Base-by-base conservation (phyloP, 2,113 vertebrate species). In the Halichoerus grypus region DNA sequence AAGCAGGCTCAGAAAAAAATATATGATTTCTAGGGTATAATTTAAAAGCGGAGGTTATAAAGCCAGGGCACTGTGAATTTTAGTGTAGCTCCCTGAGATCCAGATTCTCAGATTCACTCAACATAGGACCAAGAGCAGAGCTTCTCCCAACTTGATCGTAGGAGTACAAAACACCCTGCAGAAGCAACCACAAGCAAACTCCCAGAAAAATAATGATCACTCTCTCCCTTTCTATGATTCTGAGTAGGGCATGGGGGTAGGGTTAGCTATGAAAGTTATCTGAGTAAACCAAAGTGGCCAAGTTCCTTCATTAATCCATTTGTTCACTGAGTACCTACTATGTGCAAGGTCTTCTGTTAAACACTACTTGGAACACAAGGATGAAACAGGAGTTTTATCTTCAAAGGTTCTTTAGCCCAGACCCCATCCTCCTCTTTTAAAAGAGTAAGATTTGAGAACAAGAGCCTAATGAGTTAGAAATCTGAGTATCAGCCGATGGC, bases 21-120 rank as follows among this genome's bases (percentile, higher is more conserved):
- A 59, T 33, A 82, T 13, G 3, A 74, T 90, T 49, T 87, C 74
- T 87, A 55, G 57, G 9, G 18, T 71, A 61, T 49, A 19, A n/a
- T 74, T 87, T 92, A 86, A 94, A 93, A 85, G 91, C 24, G 31
- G 14, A 61, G 21, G 18, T 89, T 95, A 55, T 18, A 79, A 88
- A 88, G 21, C 33, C 33, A 24, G n/a, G 53, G 71, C 16, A 51
- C 36, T 69, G n/a, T 55, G 36, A 76, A 87, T 80, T 49, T 59
- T 39, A 89, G 59, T 5, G 0, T 26, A 82, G 36, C 21, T 69
- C 21, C 59, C 59, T 76, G 33, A 94, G 33, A 81, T 46, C 21
- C 36, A 22, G 22, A 69, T 65, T 95, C 80, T 94, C 69, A 69
- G 51, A 88, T 77, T 76, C 4, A 71, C 19, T 42, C 36, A 28